Conservation (phyloP, 1,140 invertebrate genomes). For the Lordiphosa mommai region DNA sequence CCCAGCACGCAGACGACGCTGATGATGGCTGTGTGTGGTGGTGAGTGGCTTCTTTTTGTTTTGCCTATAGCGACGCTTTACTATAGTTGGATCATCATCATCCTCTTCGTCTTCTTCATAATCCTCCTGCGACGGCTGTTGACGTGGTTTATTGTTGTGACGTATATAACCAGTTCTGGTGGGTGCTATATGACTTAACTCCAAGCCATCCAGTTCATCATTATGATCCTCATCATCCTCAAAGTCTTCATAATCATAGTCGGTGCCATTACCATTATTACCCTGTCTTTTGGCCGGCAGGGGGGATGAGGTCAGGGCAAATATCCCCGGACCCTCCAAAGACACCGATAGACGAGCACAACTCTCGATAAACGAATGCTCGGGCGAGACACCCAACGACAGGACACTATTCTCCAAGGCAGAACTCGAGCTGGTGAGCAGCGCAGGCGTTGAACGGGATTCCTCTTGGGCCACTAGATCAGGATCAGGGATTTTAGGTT, state of each 20-base stretch:
- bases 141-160: constrained; percentile 22
- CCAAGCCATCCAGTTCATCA: constrained; percentile 58
- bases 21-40: constrained; percentile 50
- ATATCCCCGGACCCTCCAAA: constrained; percentile 83
- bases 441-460: constrained; percentile 90
- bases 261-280: constrained; percentile 46
- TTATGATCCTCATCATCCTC: constrained; percentile 65
- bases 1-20: constrained; percentile 61
- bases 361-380: constrained; percentile 91
- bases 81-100: constrained; percentile 56
- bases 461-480: constrained; percentile 84
- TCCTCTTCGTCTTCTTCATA: constrained; percentile 70
- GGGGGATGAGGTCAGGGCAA: constrained; percentile 72
- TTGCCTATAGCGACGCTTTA: constrained; percentile 74
- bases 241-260: constrained; percentile 69
- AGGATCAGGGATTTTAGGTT: constrained; percentile 18
- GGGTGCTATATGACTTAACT: constrained; percentile 54
- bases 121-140: constrained; percentile 42
- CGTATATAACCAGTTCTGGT: constrained; percentile 22
- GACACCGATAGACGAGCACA: constrained; percentile 92
- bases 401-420: constrained; percentile 80
- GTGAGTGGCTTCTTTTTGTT: constrained; percentile 67
- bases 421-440: constrained; percentile 85
- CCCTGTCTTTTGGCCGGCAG: constrained; percentile 44
- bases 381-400: constrained; percentile 89